Percentiles rank a stretch among this genome's conserved stretches.
Conservation (phyloP, 2,888 invertebrate species). For the Melipona beecheii region DNA sequence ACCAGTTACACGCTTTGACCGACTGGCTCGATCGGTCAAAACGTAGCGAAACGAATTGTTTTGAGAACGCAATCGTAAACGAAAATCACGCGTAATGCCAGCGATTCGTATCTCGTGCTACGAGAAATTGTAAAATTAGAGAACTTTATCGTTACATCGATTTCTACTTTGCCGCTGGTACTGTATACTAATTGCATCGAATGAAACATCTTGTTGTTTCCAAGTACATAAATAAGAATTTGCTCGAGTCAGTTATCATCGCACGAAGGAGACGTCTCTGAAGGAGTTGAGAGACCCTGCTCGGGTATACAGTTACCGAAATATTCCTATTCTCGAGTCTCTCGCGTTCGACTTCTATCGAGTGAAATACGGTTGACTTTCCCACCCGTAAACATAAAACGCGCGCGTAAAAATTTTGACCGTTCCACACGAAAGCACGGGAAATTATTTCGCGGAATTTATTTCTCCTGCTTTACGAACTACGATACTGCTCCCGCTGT, state of each 20-base stretch:
- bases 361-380: conserved; percentile 1
- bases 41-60: conserved; percentile 28
- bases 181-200: background rate
- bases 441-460: background rate
- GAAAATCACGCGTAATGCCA: background rate
- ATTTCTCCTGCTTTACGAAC: background rate
- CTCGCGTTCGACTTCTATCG: conserved; percentile 4
- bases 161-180: background rate
- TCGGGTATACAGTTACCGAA: background rate
- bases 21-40: conserved; percentile 3
- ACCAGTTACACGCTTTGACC: background rate
- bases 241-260: too few relatives aligned
- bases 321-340: conserved; percentile 20
- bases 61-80: conserved; percentile 9
- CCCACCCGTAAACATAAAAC: background rate
- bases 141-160: background rate
- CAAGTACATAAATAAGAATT: background rate
- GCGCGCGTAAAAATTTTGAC: conserved; percentile 1
- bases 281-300: background rate
- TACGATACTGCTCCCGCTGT: background rate
- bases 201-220: too few relatives aligned
- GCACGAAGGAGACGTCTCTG: background rate
- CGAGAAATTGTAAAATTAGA: background rate
- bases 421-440: background rate
- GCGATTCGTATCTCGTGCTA: background rate